Base-by-base conservation (phyloP, 2,797 vertebrate genomes). In the Graptemys geographica region DNA sequence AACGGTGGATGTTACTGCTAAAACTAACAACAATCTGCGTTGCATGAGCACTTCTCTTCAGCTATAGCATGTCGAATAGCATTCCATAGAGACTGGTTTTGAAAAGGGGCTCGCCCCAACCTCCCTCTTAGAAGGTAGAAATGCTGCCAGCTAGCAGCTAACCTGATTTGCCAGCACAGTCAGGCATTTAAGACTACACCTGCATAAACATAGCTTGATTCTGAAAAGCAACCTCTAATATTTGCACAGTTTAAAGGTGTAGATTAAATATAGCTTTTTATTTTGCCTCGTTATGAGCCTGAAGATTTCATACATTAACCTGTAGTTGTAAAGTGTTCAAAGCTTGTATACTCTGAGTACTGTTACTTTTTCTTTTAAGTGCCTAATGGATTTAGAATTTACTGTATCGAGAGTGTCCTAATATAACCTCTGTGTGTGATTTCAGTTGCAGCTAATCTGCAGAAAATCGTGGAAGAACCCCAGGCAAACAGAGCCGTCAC, bases 381-480 rank as follows among this genome's bases (percentile, higher is more conserved):
- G 15, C 47, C 15, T 28, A 18, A 5, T 78, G 74, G 21, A 72
- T 72, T 81, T 44, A 19, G 87, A 53, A 76, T 52, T 88, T 65
- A 21, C 94, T 89, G 80, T 93, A 37, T 89, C 4, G 11, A 80
- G 56, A 88, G 47, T 88, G 72, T 88, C 37, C 95, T 97, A 92
- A 97, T 59, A 88, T 91, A 91, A 59, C 86, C 84, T 98, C 88
- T 96, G 83, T 95, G 47, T 98, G 87, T 97, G 74, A 90, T 99
- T 98, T 93, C 98, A 99, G 99, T 99, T 98, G 99, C 99, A 98
- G 99, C 99, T 97, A 99, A 99, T 98, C 98, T 99, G 98, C 99
- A 99, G 98, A 99, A 99, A 98, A 99, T 99, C 98, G 99, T 99
- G 86, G 99, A 99, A 96, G 99, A 99, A 96, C 99, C 99, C 97